Evolutionary conservation across 2,888 invertebrate genomes (phyloP), one percentile per base, ranked within the genome.

Genomic region (Altica lythri): DNA sequence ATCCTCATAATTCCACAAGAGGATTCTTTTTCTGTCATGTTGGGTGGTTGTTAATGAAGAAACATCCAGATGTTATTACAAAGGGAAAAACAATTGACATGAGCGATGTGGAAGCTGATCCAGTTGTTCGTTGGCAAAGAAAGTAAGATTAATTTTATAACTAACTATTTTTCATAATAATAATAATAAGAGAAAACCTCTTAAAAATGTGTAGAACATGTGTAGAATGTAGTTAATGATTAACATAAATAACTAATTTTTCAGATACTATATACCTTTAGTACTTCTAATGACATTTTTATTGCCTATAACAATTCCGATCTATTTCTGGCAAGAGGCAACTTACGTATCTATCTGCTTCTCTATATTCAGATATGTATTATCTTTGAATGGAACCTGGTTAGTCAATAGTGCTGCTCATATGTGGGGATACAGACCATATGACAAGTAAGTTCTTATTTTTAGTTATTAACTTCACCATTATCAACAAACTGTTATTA

Each of bases 21-120:
- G 96, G 74, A 1, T 95, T 96, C 80, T 95, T 96, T 81, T 96
- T 95, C 78, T 88, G 94, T 0, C 96, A 96, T 75, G 89, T 95
- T 72, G 96, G 96, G 14, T 96, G 96, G 96, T 78, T 96, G 61
- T 80, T 95, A 80, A 78, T 89, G 43, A 84, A 86, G 59, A 96
- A 96, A 73, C 95, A 95, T 74, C 89, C 88, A 29, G 92, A 92
- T 57, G 93, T 96, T 10, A 86, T 86, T 62, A 80, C 77, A 25
- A 93, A 91, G 72, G 95, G 95, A 27, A 87, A 87, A 59, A 78
- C 81, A 8, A 82, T 96, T 6, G 93, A 95, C 72, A 84, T 95
- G 85, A 86, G 85, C 10, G 96, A 96, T 73, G 84, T 86, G 55
- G 38, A 45, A 17, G 81, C 82, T 32, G 95, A 96, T 77, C 88